These are phyloP conservation scores for Coenobita brevimanus DNA, from an alignment of 1,140 invertebrate species.

Conservation along the genomic window DNA sequence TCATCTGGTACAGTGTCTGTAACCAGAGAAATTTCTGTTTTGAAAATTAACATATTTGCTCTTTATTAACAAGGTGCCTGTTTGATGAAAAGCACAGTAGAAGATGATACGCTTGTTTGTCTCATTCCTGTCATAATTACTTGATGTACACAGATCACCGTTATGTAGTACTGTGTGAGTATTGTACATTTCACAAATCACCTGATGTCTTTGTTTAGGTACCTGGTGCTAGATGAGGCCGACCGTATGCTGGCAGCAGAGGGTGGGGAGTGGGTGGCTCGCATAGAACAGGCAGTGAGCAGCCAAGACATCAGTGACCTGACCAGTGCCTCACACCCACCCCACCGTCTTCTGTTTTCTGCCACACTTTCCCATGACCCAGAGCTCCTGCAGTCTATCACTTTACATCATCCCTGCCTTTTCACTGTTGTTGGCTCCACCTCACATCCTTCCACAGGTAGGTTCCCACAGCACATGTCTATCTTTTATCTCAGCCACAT, in stretches of 20 bases:
- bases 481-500: too few relatives aligned
- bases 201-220: too few relatives aligned
- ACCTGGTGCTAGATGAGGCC: constrained; percentile 31
- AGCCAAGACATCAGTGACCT: not conserved
- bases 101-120: too few relatives aligned
- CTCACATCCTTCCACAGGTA: not conserved
- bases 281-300: not conserved
- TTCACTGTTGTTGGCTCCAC: constrained; percentile 76
- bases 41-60: too few relatives aligned
- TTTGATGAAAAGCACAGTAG: too few relatives aligned
- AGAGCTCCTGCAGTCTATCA: constrained; percentile 90
- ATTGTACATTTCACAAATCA: not conserved
- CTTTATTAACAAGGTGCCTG: too few relatives aligned
- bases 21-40: too few relatives aligned
- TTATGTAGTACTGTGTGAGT: not conserved
- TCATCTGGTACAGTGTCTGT: too few relatives aligned
- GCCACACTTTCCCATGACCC: constrained; percentile 97
- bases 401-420: constrained; percentile 92
- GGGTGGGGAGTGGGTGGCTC: constrained; percentile 22
- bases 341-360: constrained; percentile 96
- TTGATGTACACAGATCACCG: too few relatives aligned
- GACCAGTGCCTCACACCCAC: too few relatives aligned
- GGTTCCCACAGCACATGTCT: not conserved
- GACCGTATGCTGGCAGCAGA: constrained; percentile 33
- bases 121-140: too few relatives aligned